Percentiles rank a stretch among this genome's conserved stretches.
Evolutionary conservation across 2,888 invertebrate genomes (phyloP).

Genomic region (Gryllus longicercus): DNA sequence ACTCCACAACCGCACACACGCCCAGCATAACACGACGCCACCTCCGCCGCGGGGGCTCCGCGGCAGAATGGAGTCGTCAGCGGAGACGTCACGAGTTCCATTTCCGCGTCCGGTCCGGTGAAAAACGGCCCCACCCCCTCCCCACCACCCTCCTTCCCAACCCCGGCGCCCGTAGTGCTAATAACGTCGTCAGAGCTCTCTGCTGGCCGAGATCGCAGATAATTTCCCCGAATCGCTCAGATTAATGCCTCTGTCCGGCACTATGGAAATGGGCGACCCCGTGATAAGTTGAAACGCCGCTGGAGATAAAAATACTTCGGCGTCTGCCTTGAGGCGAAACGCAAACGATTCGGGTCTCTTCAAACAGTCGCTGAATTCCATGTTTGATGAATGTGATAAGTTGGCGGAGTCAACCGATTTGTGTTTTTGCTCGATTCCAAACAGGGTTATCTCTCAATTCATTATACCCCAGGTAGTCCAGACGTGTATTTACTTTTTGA

Average conservation of each 20-base stretch:
- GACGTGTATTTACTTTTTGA: background rate
- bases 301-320: too few relatives aligned
- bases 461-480: background rate
- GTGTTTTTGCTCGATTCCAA: too few relatives aligned
- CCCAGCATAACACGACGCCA: background rate
- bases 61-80: background rate
- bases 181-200: slow-evolving; percentile 1
- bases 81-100: background rate
- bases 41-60: background rate
- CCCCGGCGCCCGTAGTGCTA: background rate
- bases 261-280: background rate
- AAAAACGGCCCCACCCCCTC: background rate
- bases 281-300: too few relatives aligned
- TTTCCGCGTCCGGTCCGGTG: slow-evolving; percentile 1
- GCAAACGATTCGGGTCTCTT: too few relatives aligned
- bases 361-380: too few relatives aligned
- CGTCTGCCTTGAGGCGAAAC: too few relatives aligned
- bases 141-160: background rate
- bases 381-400: too few relatives aligned
- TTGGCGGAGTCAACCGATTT: too few relatives aligned
- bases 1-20: background rate
- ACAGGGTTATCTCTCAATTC: background rate
- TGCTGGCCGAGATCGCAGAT: background rate
- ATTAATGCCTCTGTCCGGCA: background rate
- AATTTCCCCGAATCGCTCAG: background rate